Conservation (phyloP, 30 jellyfish, hydroid and myxozoan species). For the Nemopilema nomurai region DNA sequence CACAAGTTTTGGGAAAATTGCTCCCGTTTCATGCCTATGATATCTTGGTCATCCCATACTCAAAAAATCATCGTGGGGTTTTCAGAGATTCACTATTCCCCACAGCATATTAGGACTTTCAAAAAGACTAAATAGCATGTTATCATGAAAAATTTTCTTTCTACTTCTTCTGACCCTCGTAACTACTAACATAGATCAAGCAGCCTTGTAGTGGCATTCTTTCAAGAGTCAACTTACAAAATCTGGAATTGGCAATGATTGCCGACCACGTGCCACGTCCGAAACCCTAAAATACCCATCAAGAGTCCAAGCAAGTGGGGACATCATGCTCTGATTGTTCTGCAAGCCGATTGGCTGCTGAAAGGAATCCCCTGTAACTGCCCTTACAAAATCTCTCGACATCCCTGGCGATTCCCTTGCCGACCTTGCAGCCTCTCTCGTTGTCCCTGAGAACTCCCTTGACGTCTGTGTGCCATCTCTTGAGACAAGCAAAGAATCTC, state of each 20-base stretch:
- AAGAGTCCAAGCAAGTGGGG: constrained; percentile 92
- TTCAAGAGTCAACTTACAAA: constrained; percentile 51
- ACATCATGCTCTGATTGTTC: constrained; percentile 23
- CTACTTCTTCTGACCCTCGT: too few relatives aligned
- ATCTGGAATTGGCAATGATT: constrained; percentile 71
- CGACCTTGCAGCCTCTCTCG: background rate
- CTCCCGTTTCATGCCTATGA: background rate
- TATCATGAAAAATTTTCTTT: too few relatives aligned
- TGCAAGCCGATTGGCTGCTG: constrained; percentile 23
- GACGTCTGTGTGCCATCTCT: too few relatives aligned
- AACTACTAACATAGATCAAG: too few relatives aligned
- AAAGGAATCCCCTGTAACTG: background rate
- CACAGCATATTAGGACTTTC: too few relatives aligned
- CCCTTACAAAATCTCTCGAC: too few relatives aligned
- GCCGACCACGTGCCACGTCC: constrained; percentile 53
- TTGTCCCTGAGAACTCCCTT: too few relatives aligned
- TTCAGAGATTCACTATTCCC: too few relatives aligned
- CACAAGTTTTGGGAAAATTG: background rate
- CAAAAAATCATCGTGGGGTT: too few relatives aligned
- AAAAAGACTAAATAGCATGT: too few relatives aligned
- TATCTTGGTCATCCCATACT: background rate
- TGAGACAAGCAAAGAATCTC: background rate
- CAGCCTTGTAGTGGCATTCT: too few relatives aligned
- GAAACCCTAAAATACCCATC: constrained; percentile 83
- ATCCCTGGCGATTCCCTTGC: too few relatives aligned